Percentiles rank a stretch among this genome's conserved stretches.
phyloP scores from a whole-genome alignment of 2,888 invertebrate genomes.

The Fragum sueziense region DNA sequence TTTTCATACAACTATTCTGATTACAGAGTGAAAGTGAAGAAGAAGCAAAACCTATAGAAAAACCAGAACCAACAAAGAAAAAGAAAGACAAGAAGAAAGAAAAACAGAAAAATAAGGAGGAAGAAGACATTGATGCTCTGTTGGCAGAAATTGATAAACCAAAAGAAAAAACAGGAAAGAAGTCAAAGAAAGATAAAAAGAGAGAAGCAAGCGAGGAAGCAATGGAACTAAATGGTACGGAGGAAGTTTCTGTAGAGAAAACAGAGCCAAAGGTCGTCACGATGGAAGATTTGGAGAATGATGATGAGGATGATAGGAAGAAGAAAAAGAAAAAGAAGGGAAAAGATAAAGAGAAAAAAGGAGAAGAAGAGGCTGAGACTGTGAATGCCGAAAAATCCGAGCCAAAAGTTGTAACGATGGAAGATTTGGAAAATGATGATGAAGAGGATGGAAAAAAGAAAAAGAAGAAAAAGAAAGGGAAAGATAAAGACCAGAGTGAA shows the following conservation, averaged over 20 bases:
- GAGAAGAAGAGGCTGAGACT: conserved; percentile 79
- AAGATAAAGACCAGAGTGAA: conserved; percentile 42
- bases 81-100: conserved; percentile 72
- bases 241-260: conserved; percentile 32
- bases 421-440: conserved; percentile 67
- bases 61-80: conserved; percentile 43
- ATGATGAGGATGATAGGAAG: conserved; percentile 60
- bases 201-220: conserved; percentile 47
- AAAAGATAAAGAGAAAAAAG: conserved; percentile 72
- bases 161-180: conserved; percentile 66
- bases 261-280: conserved; percentile 61
- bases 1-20: too few species aligned
- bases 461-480: conserved; percentile 60
- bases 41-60: conserved; percentile 1
- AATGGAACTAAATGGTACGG: conserved; percentile 34
- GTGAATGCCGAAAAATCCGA: conserved; percentile 41
- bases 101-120: conserved; percentile 72
- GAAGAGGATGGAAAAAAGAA: conserved; percentile 69
- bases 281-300: conserved; percentile 66
- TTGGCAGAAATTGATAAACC: conserved; percentile 78
- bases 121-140: conserved; percentile 81
- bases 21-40: conserved; percentile 45
- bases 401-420: conserved; percentile 64
- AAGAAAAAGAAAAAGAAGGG: conserved; percentile 69
- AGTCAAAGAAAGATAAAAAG: conserved; percentile 66